A percentile compares a stretch with the other conserved stretches of the same genome.
phyloP scores from a whole-genome alignment of 1,140 invertebrate genomes.

The Eriocheir sinensis region DNA sequence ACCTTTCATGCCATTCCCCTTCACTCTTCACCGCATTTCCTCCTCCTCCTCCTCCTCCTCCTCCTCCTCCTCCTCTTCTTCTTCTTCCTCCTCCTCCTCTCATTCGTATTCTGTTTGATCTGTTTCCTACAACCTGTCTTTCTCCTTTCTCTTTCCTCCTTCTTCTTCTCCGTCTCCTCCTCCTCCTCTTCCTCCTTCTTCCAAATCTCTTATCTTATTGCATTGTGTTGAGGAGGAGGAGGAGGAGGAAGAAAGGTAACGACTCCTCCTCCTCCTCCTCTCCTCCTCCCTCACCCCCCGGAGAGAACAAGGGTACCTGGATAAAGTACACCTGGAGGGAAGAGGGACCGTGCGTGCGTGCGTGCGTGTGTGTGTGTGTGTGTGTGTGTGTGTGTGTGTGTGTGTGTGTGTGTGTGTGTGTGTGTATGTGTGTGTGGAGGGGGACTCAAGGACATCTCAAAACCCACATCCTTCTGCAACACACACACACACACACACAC shows the following conservation, averaged over 20 bases:
- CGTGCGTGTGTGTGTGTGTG: conserved; percentile 50
- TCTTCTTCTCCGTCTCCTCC: neutral
- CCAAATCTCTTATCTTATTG: neutral
- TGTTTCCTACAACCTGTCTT: neutral
- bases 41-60: neutral
- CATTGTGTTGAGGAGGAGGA: neutral
- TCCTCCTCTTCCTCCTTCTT: neutral
- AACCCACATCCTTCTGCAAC: neutral
- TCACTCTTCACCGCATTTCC: too few species aligned
- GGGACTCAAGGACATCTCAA: neutral
- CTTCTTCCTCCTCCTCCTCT: neutral
- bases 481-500: neutral
- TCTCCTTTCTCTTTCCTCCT: conserved; percentile 29
- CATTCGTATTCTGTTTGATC: neutral
- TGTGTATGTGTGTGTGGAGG: neutral
- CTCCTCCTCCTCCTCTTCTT: neutral
- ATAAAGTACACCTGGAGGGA: neutral
- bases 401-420: conserved; percentile 35
- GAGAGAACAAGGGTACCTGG: neutral
- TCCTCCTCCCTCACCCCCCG: neutral
- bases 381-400: conserved; percentile 64
- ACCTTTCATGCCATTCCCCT: too few species aligned
- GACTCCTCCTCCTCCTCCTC: neutral
- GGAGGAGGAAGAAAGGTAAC: neutral
- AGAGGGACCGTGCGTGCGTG: too few species aligned